phyloP scores from a whole-genome alignment of 2,113 vertebrate genomes.

The Cololabis saira region DNA sequence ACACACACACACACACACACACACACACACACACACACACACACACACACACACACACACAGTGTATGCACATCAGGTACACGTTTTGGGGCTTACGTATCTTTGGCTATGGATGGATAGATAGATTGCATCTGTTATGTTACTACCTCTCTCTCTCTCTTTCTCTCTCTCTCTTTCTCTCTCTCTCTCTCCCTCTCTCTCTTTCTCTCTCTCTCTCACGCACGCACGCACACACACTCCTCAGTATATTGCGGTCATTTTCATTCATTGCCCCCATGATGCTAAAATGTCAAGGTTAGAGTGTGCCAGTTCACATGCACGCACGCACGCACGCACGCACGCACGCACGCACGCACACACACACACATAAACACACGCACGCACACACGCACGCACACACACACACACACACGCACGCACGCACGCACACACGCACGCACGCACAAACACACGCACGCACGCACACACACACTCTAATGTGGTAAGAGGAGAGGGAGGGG shows the following conservation, averaged over 20 bases:
- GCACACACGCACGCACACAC: no score
- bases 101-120: neutral
- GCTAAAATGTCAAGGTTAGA: conserved; percentile 73
- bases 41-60: conserved; percentile 13
- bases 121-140: conserved; percentile 17
- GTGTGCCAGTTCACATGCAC: conserved; percentile 50
- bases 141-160: neutral
- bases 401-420: no score
- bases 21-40: conserved; percentile 18
- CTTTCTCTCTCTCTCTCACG: neutral
- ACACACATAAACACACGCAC: no score
- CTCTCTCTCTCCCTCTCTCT: neutral
- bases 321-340: no score
- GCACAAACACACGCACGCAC: no score
- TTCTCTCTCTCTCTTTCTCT: neutral
- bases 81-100: neutral
- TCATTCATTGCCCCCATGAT: conserved; percentile 64
- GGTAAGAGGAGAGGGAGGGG: conserved; percentile 30
- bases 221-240: neutral
- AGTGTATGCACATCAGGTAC: neutral
- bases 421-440: no score
- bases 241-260: conserved; percentile 65
- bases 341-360: no score
- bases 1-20: neutral
- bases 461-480: conserved; percentile 32